Evolutionary conservation across 1,140 invertebrate species (phyloP), one percentile per base, ranked within the genome.

Genomic region (Panagrolaimus sp.): DNA sequence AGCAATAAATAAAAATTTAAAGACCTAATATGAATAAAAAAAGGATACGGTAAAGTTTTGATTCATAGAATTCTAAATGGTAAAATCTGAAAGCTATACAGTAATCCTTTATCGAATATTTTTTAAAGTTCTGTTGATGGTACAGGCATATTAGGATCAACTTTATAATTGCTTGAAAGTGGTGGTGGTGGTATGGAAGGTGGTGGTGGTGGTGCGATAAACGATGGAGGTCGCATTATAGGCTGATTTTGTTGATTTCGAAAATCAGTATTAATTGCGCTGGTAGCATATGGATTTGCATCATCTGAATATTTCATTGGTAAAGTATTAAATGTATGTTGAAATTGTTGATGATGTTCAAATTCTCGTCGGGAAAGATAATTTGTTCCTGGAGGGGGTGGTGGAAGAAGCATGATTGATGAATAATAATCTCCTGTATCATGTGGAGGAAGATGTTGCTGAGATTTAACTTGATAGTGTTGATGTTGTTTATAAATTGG

Each of bases 121-220:
- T 38, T 4, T 57, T 20, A 57, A 11, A 57, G 51, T 27, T 57
- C 51, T 57, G 51, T 57, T 20, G 20, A 25, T 9, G 51, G 51
- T 11, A 57, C 51, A 57, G 51, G 51, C 20, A 20, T 27, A 57
- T 57, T 20, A 27, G 51, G 20, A 38, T 38, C 31, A 38, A 38
- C 31, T 38, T 38, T 38, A 38, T 38, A 38, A 38, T 38, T 38
- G 20, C 20, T 11, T 20, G 20, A 25, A 20, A 57, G 27, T 20
- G 51, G 51, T 27, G 51, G 51, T n/a, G 51, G 51, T 27, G 51
- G 51, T 11, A 57, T 57, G n/a, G 51, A 57, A 4, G 51, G 51
- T n/a, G 51, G 51, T 11, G 31, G 31, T 4, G 51, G 51, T 9
- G 51, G 51, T n/a, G 51, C 51, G 11, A 57, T 25, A 16, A 57